Conservation (phyloP, 2,113 vertebrate species). For the Urocitellus parryii region DNA sequence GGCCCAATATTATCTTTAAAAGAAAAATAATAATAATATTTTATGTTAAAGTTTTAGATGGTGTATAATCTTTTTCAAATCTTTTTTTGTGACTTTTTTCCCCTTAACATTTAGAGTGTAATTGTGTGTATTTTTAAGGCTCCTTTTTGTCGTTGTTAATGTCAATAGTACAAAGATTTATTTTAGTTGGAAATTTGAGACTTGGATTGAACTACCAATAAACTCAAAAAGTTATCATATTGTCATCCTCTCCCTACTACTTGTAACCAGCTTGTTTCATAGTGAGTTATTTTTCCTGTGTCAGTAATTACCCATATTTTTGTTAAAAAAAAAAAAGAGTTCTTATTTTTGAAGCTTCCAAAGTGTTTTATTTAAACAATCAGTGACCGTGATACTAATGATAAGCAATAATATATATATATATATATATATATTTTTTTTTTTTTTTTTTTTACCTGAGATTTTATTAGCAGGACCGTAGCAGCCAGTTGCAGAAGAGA, state of each 20-base stretch:
- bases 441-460: too few species aligned
- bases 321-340: not conserved
- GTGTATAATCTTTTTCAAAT: conserved; percentile 30
- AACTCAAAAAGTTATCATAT: conserved; percentile 18
- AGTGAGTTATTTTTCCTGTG: too few species aligned
- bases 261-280: too few species aligned
- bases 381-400: conserved; percentile 34
- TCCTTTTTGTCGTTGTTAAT: not conserved
- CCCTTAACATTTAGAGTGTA: not conserved
- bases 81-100: conserved; percentile 38
- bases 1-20: not conserved
- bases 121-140: not conserved
- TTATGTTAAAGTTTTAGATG: conserved; percentile 32
- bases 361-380: conserved; percentile 64
- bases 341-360: not conserved
- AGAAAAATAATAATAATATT: not conserved
- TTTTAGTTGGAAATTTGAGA: conserved; percentile 37
- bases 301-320: too few species aligned
- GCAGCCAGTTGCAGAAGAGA: too few species aligned
- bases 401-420: not conserved
- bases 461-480: too few species aligned
- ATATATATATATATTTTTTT: too few species aligned
- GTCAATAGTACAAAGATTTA: conserved; percentile 38
- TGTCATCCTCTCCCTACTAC: too few species aligned
- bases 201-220: not conserved